These are phyloP conservation scores for Xanthia icteritia DNA, from an alignment of 2,888 invertebrate species.

Conservation along the genomic window DNA sequence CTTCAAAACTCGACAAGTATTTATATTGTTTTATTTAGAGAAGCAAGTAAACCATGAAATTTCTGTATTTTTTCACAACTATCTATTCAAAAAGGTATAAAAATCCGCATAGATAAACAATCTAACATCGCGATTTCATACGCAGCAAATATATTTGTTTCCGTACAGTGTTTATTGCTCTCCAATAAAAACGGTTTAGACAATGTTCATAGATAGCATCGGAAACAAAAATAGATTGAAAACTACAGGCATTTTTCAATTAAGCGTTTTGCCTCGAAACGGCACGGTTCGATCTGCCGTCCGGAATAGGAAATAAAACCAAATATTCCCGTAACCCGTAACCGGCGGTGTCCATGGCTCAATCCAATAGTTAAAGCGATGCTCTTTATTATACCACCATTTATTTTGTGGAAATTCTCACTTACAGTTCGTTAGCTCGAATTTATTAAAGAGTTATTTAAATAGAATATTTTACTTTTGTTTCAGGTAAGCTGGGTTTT, in stretches of 20 bases:
- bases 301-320: slow-evolving; percentile 72
- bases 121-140: slow-evolving; percentile 32
- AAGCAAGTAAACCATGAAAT: background rate
- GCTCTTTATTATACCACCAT: slow-evolving; percentile 75
- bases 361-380: slow-evolving; percentile 72
- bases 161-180: slow-evolving; percentile 54
- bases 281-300: slow-evolving; percentile 49
- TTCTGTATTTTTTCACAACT: background rate
- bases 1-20: background rate
- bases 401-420: slow-evolving; percentile 80
- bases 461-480: slow-evolving; percentile 57
- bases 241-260: slow-evolving; percentile 68
- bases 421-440: slow-evolving; percentile 77
- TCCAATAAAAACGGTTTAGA: slow-evolving; percentile 65
- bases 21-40: background rate
- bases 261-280: slow-evolving; percentile 65
- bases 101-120: slow-evolving; percentile 12
- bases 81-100: background rate
- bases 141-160: slow-evolving; percentile 59
- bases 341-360: slow-evolving; percentile 72
- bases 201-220: slow-evolving; percentile 62
- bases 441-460: slow-evolving; percentile 59
- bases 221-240: slow-evolving; percentile 65
- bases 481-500: slow-evolving; percentile 63
- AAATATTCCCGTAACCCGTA: slow-evolving; percentile 76